A percentile compares a stretch with the other conserved stretches of the same genome.
These are phyloP conservation scores for Aporrectodea caliginosa DNA, from an alignment of 1,140 invertebrate species.

Conservation along the genomic window DNA sequence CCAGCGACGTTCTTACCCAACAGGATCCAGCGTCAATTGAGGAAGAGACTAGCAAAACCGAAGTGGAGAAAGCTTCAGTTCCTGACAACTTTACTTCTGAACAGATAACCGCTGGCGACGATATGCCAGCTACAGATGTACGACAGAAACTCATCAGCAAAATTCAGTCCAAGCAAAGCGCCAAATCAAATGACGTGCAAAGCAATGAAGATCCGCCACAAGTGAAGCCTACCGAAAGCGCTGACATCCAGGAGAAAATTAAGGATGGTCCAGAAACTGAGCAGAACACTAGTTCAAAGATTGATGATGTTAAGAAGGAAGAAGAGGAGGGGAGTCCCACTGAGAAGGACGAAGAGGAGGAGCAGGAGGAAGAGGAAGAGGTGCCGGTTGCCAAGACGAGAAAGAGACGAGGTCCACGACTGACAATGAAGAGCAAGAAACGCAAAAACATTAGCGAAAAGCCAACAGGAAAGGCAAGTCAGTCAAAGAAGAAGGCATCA, in stretches of 20 bases:
- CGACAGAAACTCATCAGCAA: too few relatives aligned
- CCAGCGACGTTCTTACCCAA: background rate
- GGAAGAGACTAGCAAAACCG: background rate
- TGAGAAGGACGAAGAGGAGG: background rate
- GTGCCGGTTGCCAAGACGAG: background rate
- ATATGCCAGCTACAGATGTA: too few relatives aligned
- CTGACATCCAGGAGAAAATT: too few relatives aligned
- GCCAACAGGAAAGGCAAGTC: background rate
- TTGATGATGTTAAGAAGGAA: background rate
- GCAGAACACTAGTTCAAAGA: background rate
- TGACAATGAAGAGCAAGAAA: background rate
- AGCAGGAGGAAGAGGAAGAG: background rate
- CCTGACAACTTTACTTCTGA: too few relatives aligned
- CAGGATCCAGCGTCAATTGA: background rate
- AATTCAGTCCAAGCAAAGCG: background rate
- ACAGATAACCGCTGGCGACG: too few relatives aligned
- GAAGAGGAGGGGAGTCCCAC: background rate
- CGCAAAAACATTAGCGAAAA: background rate
- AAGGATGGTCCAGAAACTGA: background rate
- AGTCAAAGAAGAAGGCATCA: background rate
- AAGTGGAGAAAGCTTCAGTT: too few relatives aligned
- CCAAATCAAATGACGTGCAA: background rate
- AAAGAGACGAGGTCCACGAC: background rate
- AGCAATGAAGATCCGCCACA: background rate
- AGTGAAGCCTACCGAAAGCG: too few relatives aligned